These are phyloP conservation scores for Hipparchia sbordonii DNA, from an alignment of 2,888 invertebrate species.

Conservation along the genomic window DNA sequence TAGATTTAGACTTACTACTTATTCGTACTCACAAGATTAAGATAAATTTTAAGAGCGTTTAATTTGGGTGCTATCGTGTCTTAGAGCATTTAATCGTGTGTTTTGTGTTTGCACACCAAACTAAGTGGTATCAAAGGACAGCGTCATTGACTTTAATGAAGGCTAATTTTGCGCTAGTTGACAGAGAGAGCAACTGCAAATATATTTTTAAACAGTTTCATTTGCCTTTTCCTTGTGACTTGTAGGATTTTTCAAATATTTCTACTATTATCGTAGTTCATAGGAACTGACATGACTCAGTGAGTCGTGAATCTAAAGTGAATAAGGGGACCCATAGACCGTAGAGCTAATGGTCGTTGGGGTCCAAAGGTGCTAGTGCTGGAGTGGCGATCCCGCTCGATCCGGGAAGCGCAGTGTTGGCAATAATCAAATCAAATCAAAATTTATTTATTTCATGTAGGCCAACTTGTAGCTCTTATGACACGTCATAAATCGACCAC, in stretches of 20 bases:
- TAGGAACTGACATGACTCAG: no score
- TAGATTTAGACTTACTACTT: no score
- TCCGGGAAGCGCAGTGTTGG: no score
- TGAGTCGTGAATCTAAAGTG: no score
- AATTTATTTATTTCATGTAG: no score
- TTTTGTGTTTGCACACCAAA: neutral
- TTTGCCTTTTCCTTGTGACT: neutral
- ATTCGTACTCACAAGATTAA: slow-evolving; percentile 2
- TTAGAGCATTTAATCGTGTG: neutral
- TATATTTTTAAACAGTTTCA: neutral
- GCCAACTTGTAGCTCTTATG: no score
- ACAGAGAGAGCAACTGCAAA: neutral
- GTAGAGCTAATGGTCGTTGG: no score
- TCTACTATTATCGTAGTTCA: neutral
- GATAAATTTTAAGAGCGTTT: slow-evolving; percentile 15
- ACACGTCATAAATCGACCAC: no score
- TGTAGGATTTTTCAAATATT: neutral
- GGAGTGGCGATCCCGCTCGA: no score
- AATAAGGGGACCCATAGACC: no score
- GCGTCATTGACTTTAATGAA: slow-evolving; percentile 10
- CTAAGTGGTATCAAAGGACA: slow-evolving; percentile 4
- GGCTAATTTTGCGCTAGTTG: slow-evolving; percentile 1
- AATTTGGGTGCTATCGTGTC: neutral
- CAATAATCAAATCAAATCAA: no score
- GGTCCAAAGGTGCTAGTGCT: no score